A percentile compares a stretch with the other conserved stretches of the same genome.
Conservation (phyloP, 2,113 vertebrate genomes). For the Scytalopus superciliaris region DNA sequence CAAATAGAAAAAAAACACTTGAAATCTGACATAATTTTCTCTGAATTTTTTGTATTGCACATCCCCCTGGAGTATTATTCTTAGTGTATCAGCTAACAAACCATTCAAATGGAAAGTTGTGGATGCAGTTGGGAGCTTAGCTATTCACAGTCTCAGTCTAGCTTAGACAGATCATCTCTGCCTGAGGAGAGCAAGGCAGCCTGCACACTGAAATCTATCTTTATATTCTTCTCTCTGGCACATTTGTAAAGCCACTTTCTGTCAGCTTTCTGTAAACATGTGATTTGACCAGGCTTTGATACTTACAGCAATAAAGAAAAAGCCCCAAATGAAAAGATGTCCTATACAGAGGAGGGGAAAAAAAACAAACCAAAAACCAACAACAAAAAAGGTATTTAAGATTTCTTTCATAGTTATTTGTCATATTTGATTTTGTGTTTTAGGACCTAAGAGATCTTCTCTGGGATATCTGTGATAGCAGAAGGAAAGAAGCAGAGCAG, state of each 20-base stretch:
- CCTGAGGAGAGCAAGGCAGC: not conserved
- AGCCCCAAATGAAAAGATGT: not conserved
- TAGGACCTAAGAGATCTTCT: slow-evolving; percentile 86
- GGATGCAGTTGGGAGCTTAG: not conserved
- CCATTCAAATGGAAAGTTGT: not conserved
- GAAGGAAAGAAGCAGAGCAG: slow-evolving; percentile 82
- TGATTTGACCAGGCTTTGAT: not conserved
- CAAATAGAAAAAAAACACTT: not conserved
- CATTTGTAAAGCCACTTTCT: not conserved
- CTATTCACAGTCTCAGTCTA: not conserved
- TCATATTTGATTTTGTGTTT: not conserved
- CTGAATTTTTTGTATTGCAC: not conserved
- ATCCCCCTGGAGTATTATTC: not conserved
- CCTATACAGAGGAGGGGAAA: not conserved
- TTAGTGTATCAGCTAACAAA: not conserved
- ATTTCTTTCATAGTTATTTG: not conserved
- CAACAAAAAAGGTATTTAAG: not conserved
- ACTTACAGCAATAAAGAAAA: not conserved
- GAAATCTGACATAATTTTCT: not conserved
- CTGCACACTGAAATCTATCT: not conserved
- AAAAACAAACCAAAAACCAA: not conserved
- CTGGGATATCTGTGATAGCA: slow-evolving; percentile 86
- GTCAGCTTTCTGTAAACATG: not conserved
- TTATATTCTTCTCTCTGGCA: not conserved
- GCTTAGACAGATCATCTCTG: not conserved